A percentile compares a stretch with the other conserved stretches of the same genome.
Conservation (phyloP, 2,888 invertebrate genomes). For the Lycocerus yunnanus region DNA sequence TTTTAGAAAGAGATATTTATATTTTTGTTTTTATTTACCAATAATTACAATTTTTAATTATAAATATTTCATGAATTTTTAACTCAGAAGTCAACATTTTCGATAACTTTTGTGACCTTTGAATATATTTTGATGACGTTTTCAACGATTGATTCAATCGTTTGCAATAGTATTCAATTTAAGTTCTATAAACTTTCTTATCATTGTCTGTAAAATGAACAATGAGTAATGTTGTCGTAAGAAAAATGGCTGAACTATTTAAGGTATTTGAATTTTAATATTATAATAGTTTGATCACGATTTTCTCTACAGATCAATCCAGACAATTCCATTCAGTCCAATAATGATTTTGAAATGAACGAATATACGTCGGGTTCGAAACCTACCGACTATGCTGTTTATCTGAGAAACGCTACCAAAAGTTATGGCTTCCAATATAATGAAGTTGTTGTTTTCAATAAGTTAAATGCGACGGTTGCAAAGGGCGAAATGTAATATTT, state of each 20-base stretch:
- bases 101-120: background rate
- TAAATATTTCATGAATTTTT: background rate
- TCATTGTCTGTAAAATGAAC: background rate
- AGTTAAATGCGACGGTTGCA: slow-evolving; percentile 89
- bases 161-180: background rate
- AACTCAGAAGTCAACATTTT: background rate
- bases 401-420: slow-evolving; percentile 82
- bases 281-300: background rate
- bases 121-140: background rate
- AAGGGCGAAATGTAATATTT: slow-evolving; percentile 66
- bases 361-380: background rate
- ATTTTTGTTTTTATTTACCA: too few species aligned
- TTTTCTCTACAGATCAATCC: background rate
- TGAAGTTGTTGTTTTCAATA: slow-evolving; percentile 82
- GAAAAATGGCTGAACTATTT: background rate
- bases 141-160: background rate
- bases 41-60: too few species aligned
- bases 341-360: background rate
- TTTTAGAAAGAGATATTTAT: too few species aligned
- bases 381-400: slow-evolving; percentile 61
- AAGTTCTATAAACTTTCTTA: background rate
- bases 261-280: background rate
- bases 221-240: background rate
- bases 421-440: slow-evolving; percentile 80
- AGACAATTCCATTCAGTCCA: background rate